Evolutionary conservation across 2,113 vertebrate species (phyloP), one percentile per base, ranked within the genome.

Genomic region (Orycteropus afer): DNA sequence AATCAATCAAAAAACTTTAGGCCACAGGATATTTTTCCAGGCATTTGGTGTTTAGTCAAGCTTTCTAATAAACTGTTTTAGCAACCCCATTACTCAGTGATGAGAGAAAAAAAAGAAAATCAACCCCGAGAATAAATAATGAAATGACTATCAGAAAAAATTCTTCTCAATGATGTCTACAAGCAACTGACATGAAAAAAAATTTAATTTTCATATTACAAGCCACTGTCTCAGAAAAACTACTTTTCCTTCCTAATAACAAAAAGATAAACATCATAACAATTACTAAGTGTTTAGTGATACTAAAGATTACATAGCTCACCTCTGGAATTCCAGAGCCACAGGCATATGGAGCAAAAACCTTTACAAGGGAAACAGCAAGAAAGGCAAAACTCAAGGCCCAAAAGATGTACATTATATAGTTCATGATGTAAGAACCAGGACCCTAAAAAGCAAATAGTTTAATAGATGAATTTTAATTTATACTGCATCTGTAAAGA

Each of bases 401-500:
- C 99, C 99, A 99, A 98, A 99, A 99, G 93, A 99, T 99, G 95
- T 99, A 99, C 99, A 99, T 99, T 98, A 99, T 99, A 96, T 99
- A 99, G 98, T 99, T 99, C 99, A 99, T 99, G 97, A 99, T 99
- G 95, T 99, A 99, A 9, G 99, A 99, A 86, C 99, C 99, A 1
- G 99, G 99, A 47, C 99, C 99, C 99, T 99, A 96, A 87, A 97
- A 96, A 40, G 90, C 83, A 97, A 94, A 92, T 0, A 84, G 29
- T 87, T 49, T 74, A n/a, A 9, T 1, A 45, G 14, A 12, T n/a
- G 20, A 79, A 93, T 71, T 23, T 82, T 45, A 73, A 78, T 32
- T 73, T 78, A 74, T 1, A 40, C 8, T 55, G 67, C 0, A 92
- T 10, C 34, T 59, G 51, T 45, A 77, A 87, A 0, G 14, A 95